Evolutionary conservation across 1,140 invertebrate species (phyloP).

Genomic region (Bombus pascuorum): DNA sequence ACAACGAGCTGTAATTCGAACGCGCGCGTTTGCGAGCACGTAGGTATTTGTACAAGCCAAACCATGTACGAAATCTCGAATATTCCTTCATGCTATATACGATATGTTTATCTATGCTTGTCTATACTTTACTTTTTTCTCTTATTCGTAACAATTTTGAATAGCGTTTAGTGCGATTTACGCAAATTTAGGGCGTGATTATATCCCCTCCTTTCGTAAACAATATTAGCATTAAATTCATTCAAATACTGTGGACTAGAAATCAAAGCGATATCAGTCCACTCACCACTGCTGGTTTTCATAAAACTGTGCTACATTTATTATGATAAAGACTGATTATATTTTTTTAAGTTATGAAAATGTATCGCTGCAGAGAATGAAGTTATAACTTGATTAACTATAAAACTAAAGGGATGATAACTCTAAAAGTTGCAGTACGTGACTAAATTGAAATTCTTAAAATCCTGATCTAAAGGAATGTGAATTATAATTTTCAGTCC

Average conservation of each 20-base stretch:
- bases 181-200: neutral
- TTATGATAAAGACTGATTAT: too few species aligned
- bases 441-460: neutral
- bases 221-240: neutral
- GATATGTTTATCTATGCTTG: neutral
- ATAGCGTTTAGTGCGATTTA: neutral
- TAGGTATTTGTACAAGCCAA: neutral
- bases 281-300: too few species aligned
- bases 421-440: neutral
- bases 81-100: neutral
- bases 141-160: neutral
- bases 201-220: neutral
- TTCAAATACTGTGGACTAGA: neutral
- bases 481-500: neutral
- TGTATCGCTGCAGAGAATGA: too few species aligned
- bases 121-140: neutral
- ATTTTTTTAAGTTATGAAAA: too few species aligned
- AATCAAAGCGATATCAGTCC: neutral
- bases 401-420: neutral
- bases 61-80: conserved; percentile 3
- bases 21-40: conserved; percentile 36
- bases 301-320: too few species aligned
- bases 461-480: too few species aligned
- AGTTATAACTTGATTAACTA: neutral
- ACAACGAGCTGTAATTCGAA: conserved; percentile 42